Base-by-base conservation (phyloP, 1,140 invertebrate genomes). In the Drosophila burlai region DNA sequence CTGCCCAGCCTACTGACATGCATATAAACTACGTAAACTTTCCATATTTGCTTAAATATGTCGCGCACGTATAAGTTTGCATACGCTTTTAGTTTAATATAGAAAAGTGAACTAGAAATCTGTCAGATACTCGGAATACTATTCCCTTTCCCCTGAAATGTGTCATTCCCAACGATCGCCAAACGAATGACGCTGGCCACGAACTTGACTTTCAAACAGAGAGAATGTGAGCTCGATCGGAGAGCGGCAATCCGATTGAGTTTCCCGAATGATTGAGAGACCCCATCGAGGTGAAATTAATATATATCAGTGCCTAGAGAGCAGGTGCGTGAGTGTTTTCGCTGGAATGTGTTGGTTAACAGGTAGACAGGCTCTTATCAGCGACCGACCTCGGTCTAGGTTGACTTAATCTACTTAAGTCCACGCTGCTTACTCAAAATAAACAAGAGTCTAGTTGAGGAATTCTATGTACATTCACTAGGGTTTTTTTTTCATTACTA, bases 141-240 rank as follows among this genome's bases (percentile, higher is more conserved):
- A 11, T 26, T 47, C 16, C 16, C 66, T 21, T 29, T 4, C 16
- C 38, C 36, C 18, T 13, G 21, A 3, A 24, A 62, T 26, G 5
- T 26, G 34, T 40, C 60, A 13, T 11, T 68, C 16, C 29, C 47
- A 45, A 6, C 10, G 40, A 71, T 47, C 31, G 21, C 2, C 24
- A 59, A 72, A 42, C 68, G 36, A 72, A 72, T 72, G 68, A 72
- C 68, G 43, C 59, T 72, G 43, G 43, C 52, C 43, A 72, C 68
- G 66, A 72, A 72, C 68, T 58, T 71, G 66, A 59, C 50, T 59
- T 71, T 40, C 38, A 21, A 36, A 29, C 21, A 47, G 38, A 52
- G 43, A 36, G 31, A 21, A 7, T 4, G 13, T 24, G 18, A 31
- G n/a, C 13, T 5, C 11, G 13, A 16, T 26, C 11, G 16, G 16